Evolutionary conservation across 2,113 vertebrate species (phyloP), one percentile per base, ranked within the genome.

Genomic region (Pipa parva): DNA sequence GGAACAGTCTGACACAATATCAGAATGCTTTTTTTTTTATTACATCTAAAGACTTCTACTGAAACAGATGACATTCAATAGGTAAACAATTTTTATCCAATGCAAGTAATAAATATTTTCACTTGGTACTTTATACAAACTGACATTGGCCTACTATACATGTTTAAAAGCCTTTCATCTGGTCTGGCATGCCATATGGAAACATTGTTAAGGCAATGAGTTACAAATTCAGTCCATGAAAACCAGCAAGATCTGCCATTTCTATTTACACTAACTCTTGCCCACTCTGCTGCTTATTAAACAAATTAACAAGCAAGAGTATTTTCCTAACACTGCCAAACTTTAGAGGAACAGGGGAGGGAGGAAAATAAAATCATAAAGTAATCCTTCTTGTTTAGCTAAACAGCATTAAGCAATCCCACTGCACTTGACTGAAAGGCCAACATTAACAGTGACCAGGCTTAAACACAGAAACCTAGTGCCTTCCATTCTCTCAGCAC

Each of bases 81-180:
- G 84, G 92, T 95, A 95, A 96, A 97, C 91, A 93, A 90, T 91
- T 90, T 91, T 90, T 42, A 17, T 93, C 80, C 93, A 93, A 95
- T 91, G 94, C 92, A 95, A 88, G 94, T 95, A 97, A 97, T 97
- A 95, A 98, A 97, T 97, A 95, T 93, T 91, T 92, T 88, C 88
- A 90, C 93, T 94, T 87, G 91, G 87, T 89, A 93, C 92, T 91
- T 97, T 90, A 90, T 95, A 96, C 95, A 97, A 97, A 95, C 89
- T 87, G 90, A 95, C 90, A 91, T 84, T 84, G 84, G 90, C 93
- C 88, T 90, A 93, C 90, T 93, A 90, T 92, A 95, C 93, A 94
- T 83, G 55, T 85, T 89, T 86, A 92, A 94, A 92, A 89, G 84
- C 81, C 86, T 83, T 85, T 85, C 87, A 83, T 90, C 83, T 86